A percentile compares a stretch with the other conserved stretches of the same genome.
Conservation (phyloP, 2,888 invertebrate genomes). For the Andrena minutula region DNA sequence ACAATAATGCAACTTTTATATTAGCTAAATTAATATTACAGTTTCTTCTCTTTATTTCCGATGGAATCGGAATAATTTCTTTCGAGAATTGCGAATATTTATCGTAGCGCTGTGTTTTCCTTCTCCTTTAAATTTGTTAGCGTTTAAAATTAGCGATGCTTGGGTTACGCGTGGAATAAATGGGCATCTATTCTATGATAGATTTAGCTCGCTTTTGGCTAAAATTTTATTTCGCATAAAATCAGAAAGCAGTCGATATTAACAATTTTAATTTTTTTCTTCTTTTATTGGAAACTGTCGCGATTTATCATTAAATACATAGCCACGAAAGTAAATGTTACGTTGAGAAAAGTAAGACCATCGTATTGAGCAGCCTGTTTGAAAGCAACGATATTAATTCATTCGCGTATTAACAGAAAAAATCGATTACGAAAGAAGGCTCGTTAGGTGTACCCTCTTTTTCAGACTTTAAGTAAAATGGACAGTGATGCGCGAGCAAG, state of each 20-base stretch:
- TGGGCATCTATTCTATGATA: slow-evolving; percentile 19
- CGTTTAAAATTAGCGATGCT: slow-evolving; percentile 19
- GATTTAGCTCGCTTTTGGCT: slow-evolving; percentile 23
- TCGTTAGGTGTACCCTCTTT: neutral
- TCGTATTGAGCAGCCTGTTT: slow-evolving; percentile 16
- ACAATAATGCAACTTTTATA: slow-evolving; percentile 17
- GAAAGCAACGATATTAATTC: slow-evolving; percentile 25
- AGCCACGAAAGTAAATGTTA: slow-evolving; percentile 24
- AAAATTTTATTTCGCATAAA: slow-evolving; percentile 43
- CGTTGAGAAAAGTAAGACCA: slow-evolving; percentile 18
- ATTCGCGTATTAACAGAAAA: neutral
- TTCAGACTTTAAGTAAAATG: no score
- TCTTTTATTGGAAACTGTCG: slow-evolving; percentile 21
- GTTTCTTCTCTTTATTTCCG: slow-evolving; percentile 1
- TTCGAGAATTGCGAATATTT: slow-evolving; percentile 7
- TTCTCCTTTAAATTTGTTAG: neutral
- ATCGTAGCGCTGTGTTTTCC: neutral
- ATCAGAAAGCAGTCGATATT: slow-evolving; percentile 21
- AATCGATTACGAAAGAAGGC: slow-evolving; percentile 14
- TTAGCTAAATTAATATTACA: slow-evolving; percentile 14
- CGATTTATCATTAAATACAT: slow-evolving; percentile 5
- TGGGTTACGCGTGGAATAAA: slow-evolving; percentile 8
- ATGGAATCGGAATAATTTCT: slow-evolving; percentile 1
- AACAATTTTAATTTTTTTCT: neutral
- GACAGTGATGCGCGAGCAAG: no score